phyloP scores from a whole-genome alignment of 2,113 vertebrate species.

The Mola mola region DNA sequence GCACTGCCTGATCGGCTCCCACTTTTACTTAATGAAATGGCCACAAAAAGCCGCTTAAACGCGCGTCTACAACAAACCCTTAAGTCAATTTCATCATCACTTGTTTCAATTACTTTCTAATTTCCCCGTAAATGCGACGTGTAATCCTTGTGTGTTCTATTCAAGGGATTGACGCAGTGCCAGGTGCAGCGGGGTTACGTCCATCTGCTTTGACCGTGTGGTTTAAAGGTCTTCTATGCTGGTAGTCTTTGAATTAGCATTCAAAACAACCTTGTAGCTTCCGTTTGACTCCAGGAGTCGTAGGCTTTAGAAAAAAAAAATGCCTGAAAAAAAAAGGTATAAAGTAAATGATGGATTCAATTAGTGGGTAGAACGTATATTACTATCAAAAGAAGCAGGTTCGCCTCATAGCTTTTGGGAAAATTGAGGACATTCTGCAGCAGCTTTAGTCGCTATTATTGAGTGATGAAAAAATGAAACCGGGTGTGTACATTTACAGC shows the following conservation, averaged over 20 bases:
- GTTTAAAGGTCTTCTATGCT: neutral
- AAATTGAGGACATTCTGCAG: neutral
- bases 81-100: slow-evolving; percentile 78
- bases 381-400: no score
- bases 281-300: no score
- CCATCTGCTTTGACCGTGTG: slow-evolving; percentile 23
- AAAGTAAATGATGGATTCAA: neutral
- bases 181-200: slow-evolving; percentile 35
- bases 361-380: neutral
- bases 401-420: neutral
- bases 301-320: no score
- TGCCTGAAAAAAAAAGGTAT: neutral
- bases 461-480: neutral
- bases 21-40: slow-evolving; percentile 84
- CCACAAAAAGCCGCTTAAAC: slow-evolving; percentile 81
- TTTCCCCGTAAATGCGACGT: slow-evolving; percentile 76
- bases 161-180: slow-evolving; percentile 31
- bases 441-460: neutral
- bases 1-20: slow-evolving; percentile 47
- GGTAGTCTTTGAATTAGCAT: no score
- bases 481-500: no score
- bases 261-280: no score
- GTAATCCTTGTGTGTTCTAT: slow-evolving; percentile 67
- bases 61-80: slow-evolving; percentile 52
- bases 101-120: slow-evolving; percentile 81